Conservation (phyloP, 2,113 vertebrate species). For the Bubalus kerabau region DNA sequence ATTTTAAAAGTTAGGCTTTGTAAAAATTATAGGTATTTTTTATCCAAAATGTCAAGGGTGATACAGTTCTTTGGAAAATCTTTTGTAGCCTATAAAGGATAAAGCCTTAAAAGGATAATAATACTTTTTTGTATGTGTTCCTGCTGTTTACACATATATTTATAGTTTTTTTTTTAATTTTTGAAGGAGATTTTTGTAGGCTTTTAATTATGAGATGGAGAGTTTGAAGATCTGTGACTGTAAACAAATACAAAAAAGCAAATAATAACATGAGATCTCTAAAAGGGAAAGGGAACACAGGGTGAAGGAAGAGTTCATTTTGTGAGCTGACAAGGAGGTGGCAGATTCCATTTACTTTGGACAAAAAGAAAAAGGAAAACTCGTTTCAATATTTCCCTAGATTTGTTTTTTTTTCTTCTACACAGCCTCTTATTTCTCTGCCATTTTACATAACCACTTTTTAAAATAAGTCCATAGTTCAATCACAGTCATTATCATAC, state of each 20-base stretch:
- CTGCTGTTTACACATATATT: neutral
- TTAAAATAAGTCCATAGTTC: neutral
- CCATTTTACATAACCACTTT: neutral
- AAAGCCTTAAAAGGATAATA: neutral
- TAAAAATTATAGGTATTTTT: neutral
- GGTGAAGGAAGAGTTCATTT: neutral
- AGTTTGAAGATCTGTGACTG: neutral
- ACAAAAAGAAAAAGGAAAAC: neutral
- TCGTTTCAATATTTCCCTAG: neutral
- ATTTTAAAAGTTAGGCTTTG: neutral
- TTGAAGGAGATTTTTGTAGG: neutral
- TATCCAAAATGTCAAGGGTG: neutral
- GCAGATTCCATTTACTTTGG: neutral
- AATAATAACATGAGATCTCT: neutral
- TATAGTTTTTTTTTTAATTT: neutral
- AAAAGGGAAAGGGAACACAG: neutral
- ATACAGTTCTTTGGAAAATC: neutral
- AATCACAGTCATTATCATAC: neutral
- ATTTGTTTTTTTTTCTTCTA: neutral
- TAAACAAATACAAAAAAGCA: neutral
- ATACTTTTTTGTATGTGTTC: neutral
- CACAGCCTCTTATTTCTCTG: neutral
- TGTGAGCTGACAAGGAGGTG: neutral
- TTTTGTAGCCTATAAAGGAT: neutral
- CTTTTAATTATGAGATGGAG: neutral